These are phyloP conservation scores for Enteromius afrohamiltoni DNA, from an alignment of 2,797 vertebrate species.

Conservation along the genomic window DNA sequence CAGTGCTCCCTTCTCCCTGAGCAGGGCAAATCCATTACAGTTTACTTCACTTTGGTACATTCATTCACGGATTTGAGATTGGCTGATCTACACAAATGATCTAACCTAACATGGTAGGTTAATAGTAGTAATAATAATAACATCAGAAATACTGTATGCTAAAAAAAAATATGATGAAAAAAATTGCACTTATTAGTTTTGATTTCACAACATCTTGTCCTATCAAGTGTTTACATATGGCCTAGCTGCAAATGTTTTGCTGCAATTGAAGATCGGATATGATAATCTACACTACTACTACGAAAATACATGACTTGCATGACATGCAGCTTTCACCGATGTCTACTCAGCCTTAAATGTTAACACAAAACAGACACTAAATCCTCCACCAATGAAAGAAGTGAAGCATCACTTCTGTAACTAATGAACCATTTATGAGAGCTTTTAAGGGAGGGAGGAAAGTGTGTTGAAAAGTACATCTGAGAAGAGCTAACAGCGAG, in stretches of 20 bases:
- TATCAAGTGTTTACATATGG: neutral
- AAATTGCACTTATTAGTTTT: neutral
- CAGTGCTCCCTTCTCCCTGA: no score
- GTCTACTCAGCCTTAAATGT: conserved; percentile 1
- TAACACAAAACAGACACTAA: neutral
- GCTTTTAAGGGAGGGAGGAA: conserved; percentile 16
- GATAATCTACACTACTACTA: neutral
- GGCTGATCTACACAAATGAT: neutral
- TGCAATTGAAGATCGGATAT: neutral
- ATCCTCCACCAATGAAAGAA: conserved; percentile 1
- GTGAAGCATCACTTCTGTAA: neutral
- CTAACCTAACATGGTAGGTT: neutral
- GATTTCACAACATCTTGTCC: neutral
- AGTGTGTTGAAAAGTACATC: conserved; percentile 21
- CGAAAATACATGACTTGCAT: neutral
- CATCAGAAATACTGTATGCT: neutral
- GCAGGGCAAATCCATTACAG: no score
- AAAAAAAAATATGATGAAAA: neutral
- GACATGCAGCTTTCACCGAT: neutral
- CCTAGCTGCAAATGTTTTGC: neutral
- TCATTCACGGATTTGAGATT: no score
- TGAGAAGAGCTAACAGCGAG: conserved; percentile 13
- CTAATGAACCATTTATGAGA: conserved; percentile 29
- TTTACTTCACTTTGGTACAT: no score
- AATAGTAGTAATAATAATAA: neutral